phyloP scores from a whole-genome alignment of 2,888 invertebrate genomes.

The Clitarchus hookeri region DNA sequence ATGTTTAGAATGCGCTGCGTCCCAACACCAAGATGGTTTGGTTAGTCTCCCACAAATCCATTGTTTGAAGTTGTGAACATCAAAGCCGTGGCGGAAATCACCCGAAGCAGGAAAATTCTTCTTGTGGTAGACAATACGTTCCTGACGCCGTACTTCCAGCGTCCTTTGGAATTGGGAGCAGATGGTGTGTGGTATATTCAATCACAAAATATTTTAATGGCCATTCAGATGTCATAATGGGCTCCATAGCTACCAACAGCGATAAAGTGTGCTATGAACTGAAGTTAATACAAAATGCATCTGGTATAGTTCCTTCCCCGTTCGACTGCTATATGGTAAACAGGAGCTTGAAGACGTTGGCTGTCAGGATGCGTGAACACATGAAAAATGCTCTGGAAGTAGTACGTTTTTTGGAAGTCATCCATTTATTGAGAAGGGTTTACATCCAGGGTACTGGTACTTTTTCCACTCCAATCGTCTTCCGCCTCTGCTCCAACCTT shows the following conservation, averaged over 20 bases:
- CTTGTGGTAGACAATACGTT: conserved; percentile 94
- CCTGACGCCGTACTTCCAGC: conserved; percentile 83
- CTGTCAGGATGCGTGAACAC: conserved; percentile 89
- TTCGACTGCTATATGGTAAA: conserved; percentile 95
- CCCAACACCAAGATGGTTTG: conserved; percentile 66
- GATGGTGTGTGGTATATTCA: conserved; percentile 91
- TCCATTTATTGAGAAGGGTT: conserved; percentile 75
- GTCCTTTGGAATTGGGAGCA: conserved; percentile 87
- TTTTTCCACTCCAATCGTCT: no score
- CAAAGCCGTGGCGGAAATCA: conserved; percentile 66
- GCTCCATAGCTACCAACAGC: conserved; percentile 76
- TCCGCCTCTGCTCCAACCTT: no score
- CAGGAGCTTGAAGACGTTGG: conserved; percentile 90
- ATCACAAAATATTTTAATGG: no score
- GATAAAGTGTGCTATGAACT: conserved; percentile 72
- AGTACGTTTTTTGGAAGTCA: conserved; percentile 81
- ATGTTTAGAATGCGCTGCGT: conserved; percentile 62
- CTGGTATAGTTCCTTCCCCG: conserved; percentile 94
- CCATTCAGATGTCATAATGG: conserved; percentile 98
- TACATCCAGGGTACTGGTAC: conserved; percentile 70
- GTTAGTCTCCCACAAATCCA: conserved; percentile 97
- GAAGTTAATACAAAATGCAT: conserved; percentile 85
- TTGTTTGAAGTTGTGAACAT: conserved; percentile 89
- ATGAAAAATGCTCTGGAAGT: conserved; percentile 76
- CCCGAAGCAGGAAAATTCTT: conserved; percentile 63